Evolutionary conservation across 2,797 vertebrate genomes (phyloP).

Genomic region (Myiotriccus ornatus): DNA sequence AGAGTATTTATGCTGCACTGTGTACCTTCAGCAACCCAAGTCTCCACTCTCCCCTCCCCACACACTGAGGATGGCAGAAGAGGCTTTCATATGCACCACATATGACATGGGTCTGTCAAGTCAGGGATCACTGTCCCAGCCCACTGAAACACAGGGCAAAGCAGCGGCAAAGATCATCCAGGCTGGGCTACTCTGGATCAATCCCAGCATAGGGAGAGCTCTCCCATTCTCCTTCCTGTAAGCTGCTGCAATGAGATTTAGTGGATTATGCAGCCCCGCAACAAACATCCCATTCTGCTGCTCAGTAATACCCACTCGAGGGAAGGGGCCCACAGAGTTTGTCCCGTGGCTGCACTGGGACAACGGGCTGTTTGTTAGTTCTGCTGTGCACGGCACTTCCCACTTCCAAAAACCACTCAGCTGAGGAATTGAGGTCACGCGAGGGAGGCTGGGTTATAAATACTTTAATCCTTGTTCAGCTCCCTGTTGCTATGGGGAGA

Average conservation of each 20-base stretch:
- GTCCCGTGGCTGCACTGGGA: background rate
- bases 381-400: slow-evolving; percentile 16
- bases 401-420: slow-evolving; percentile 61
- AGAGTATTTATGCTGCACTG: fast-evolving
- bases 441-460: slow-evolving; percentile 68
- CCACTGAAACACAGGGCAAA: background rate
- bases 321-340: background rate
- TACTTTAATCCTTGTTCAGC: slow-evolving; percentile 72
- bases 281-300: background rate
- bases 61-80: background rate
- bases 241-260: slow-evolving; percentile 25
- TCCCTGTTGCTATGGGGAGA: slow-evolving; percentile 71
- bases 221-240: background rate
- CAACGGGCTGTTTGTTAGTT: slow-evolving; percentile 69
- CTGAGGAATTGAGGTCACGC: slow-evolving; percentile 83
- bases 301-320: background rate
- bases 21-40: background rate
- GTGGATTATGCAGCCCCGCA: background rate
- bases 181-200: background rate
- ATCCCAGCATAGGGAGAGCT: background rate
- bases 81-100: background rate
- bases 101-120: fast-evolving
- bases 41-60: background rate
- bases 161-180: background rate
- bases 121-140: background rate